These are phyloP conservation scores for Anneissia japonica DNA, from an alignment of 35 echinoderm and acorn worm genomes.

Conservation along the genomic window DNA sequence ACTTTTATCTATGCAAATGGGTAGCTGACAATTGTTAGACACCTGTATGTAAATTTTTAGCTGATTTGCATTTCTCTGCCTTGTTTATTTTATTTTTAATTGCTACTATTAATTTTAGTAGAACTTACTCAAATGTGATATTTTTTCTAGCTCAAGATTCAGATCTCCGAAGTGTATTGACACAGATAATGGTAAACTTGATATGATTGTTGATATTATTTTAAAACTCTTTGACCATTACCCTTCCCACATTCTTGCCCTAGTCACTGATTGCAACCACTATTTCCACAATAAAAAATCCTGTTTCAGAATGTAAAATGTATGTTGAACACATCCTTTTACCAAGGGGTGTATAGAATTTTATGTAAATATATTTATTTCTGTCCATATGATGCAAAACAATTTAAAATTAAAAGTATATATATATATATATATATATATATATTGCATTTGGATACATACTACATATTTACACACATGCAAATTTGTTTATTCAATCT, in stretches of 20 bases:
- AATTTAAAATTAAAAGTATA: neutral
- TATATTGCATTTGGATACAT: neutral
- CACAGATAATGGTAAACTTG: conserved; percentile 80
- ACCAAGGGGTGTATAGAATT: neutral
- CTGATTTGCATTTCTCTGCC: neutral
- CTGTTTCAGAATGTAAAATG: neutral
- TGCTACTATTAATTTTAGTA: neutral
- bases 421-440: neutral
- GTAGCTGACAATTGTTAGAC: no score
- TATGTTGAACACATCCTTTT: neutral
- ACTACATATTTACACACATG: neutral
- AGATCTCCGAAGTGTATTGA: conserved; percentile 66
- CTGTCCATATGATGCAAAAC: neutral
- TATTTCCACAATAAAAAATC: no score
- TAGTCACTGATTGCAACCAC: no score
- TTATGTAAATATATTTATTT: neutral
- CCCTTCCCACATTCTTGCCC: no score
- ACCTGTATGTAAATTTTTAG: no score
- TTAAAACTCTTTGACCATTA: no score
- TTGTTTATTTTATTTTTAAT: conserved; percentile 10
- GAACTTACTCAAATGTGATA: neutral
- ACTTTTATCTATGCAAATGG: no score
- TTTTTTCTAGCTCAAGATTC: conserved; percentile 68
- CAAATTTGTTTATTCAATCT: no score
- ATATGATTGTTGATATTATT: neutral